These are phyloP conservation scores for Hydropotes inermis DNA, from an alignment of 2,113 vertebrate species.

Conservation along the genomic window DNA sequence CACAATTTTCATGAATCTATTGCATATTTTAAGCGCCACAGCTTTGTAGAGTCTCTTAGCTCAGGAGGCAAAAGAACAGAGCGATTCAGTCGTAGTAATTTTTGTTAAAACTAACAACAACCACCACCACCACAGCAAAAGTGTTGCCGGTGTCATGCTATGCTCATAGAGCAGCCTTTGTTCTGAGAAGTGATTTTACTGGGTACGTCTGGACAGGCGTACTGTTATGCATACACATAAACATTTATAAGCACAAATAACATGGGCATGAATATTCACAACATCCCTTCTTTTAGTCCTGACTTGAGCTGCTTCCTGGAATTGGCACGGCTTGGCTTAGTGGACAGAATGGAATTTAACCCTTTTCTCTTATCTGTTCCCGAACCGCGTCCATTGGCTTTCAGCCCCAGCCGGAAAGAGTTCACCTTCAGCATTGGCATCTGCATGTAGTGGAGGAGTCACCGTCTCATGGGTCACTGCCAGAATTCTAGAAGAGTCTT, in stretches of 20 bases:
- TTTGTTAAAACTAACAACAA: background rate
- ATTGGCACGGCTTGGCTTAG: background rate
- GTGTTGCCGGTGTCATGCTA: background rate
- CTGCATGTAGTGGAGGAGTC: background rate
- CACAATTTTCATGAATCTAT: background rate
- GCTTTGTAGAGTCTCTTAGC: accelerated
- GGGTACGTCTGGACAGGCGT: background rate
- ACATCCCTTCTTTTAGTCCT: background rate
- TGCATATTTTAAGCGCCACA: background rate
- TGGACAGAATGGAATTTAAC: background rate
- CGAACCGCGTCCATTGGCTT: background rate
- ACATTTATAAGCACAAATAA: background rate
- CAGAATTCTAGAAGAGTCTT: background rate
- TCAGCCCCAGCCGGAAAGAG: background rate
- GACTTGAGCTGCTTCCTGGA: background rate
- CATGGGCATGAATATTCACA: background rate
- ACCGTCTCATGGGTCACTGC: background rate
- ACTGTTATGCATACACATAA: background rate
- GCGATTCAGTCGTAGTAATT: background rate
- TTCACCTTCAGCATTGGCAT: background rate
- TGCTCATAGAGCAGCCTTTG: background rate
- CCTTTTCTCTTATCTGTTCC: background rate
- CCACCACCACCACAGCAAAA: background rate
- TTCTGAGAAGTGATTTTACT: background rate
- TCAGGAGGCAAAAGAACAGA: background rate